Base-by-base conservation (phyloP, 2,888 invertebrate species). In the Cephalotes varians region DNA sequence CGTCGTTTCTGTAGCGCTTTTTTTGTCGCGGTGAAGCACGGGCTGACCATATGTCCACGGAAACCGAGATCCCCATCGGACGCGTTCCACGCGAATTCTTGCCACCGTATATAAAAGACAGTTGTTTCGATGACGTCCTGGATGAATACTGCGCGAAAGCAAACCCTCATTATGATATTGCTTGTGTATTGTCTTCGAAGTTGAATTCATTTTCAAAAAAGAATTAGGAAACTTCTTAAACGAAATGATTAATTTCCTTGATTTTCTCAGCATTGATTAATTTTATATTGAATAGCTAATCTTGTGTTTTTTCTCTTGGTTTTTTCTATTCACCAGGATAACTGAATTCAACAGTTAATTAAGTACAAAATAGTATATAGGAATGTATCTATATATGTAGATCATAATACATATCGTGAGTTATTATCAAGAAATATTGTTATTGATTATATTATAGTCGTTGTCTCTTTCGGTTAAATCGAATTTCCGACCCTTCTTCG, bases 1-100 rank as follows among this genome's bases (percentile, higher is more conserved):
- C 94, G 92, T 92, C 92, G 92, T 93, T 94, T 94, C 93, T 88
- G 92, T 93, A 91, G 90, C 92, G 90, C 91, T 92, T 92, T 93
- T 91, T 93, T 92, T 92, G 92, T 91, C 88, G 87, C 90, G 87
- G 86, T 85, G 86, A 86, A 82, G 89, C 90, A 90, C 85, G 83
- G 86, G 91, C 88, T 93, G 93, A 93, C 93, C 93, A 93, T 93
- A 93, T 93, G 93, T 93, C 93, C 92, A 92, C 90, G 82, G 87
- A 90, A 89, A 90, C 88, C 84, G 84, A 85, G 87, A 88, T 83
- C 86, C 87, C 86, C 85, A 83, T 88, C 80, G 80, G 62, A 80
- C 67, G 69, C 74, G 65, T 64, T 60, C 62, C 54, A 37, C 49
- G 64, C 62, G 80, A 21, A 67, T 72, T 73, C 80, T 84, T 80